Conservation (phyloP, 2,888 invertebrate species). For the Julus scanicus region DNA sequence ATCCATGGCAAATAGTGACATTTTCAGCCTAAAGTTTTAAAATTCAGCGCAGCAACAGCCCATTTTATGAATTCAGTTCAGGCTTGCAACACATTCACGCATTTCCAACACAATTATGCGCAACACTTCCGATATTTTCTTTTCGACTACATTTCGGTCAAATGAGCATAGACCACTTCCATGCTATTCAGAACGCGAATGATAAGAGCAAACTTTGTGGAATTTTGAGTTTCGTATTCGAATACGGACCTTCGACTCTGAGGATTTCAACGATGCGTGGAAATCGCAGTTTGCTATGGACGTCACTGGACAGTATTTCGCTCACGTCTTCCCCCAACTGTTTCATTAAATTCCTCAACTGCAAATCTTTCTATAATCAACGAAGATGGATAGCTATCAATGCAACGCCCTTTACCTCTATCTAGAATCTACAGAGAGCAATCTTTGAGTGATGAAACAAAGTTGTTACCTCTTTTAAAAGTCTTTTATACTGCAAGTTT, state of each 20-base stretch:
- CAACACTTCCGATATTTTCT: conserved; percentile 14
- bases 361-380: conserved; percentile 57
- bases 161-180: background rate
- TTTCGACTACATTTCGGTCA: background rate
- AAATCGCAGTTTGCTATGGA: conserved; percentile 57
- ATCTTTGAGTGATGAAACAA: background rate
- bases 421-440: background rate
- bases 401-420: background rate
- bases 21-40: background rate
- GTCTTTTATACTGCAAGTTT: conserved; percentile 57
- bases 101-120: conserved; percentile 19
- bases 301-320: conserved; percentile 55
- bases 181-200: background rate
- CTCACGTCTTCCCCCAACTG: conserved; percentile 58
- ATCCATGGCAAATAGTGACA: background rate
- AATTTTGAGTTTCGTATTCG: background rate
- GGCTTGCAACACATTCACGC: background rate
- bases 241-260: conserved; percentile 53
- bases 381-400: background rate
- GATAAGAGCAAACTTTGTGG: background rate
- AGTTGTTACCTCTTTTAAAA: conserved; percentile 57
- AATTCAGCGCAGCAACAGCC: background rate
- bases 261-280: conserved; percentile 58
- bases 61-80: background rate
- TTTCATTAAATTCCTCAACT: conserved; percentile 57